These are phyloP conservation scores for Synanthedon andrenaeformis DNA, from an alignment of 2,888 invertebrate species.

Conservation along the genomic window DNA sequence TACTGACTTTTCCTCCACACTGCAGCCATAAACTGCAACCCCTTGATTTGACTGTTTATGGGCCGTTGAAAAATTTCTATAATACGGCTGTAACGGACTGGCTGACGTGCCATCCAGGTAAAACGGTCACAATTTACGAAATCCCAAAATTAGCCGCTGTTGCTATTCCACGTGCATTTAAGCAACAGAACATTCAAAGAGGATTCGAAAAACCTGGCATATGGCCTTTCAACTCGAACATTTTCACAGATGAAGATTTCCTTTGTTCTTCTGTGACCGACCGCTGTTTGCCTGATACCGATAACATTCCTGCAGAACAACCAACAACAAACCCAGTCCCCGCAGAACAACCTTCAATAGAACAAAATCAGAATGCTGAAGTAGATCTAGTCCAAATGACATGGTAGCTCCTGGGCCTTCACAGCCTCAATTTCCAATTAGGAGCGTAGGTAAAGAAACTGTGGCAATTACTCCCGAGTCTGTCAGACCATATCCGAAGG, in stretches of 20 bases:
- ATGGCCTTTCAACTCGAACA: slow-evolving; percentile 13
- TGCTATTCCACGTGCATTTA: slow-evolving; percentile 11
- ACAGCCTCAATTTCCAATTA: too few relatives aligned
- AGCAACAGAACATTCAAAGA: slow-evolving; percentile 10
- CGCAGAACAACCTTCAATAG: slow-evolving; percentile 3
- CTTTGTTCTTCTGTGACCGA: slow-evolving; percentile 11
- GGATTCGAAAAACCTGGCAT: slow-evolving; percentile 15
- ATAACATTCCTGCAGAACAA: neutral
- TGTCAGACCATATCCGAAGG: slow-evolving; percentile 11
- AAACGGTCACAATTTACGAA: slow-evolving; percentile 12
- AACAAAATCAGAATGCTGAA: neutral
- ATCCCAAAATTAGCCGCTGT: slow-evolving; percentile 10
- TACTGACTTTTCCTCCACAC: slow-evolving; percentile 10
- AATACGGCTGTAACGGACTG: slow-evolving; percentile 4
- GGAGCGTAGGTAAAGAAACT: too few relatives aligned
- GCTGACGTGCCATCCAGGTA: slow-evolving; percentile 8
- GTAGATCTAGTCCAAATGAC: slow-evolving; percentile 1
- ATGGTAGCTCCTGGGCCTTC: neutral
- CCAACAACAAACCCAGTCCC: too few relatives aligned
- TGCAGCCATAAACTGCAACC: slow-evolving; percentile 11
- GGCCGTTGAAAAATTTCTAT: slow-evolving; percentile 12
- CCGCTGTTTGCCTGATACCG: slow-evolving; percentile 1
- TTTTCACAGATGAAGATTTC: slow-evolving; percentile 13
- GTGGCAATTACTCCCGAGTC: too few relatives aligned
- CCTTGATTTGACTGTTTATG: slow-evolving; percentile 11